Conservation (phyloP, 2,888 invertebrate genomes). For the Coleophora flavipennella region DNA sequence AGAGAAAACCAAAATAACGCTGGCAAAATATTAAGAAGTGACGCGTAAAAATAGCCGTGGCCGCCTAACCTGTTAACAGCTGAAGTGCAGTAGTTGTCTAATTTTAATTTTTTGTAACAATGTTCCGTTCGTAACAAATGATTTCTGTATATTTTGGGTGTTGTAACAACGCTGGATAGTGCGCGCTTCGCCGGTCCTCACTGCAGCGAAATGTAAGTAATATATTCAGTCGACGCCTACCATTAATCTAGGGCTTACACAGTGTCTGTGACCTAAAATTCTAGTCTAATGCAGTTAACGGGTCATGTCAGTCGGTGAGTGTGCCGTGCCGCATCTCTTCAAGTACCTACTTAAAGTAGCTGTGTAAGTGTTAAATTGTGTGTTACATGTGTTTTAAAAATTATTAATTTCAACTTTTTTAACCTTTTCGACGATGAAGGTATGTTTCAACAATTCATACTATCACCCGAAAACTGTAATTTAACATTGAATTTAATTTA, state of each 20-base stretch:
- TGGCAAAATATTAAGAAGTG: too few relatives aligned
- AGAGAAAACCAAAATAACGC: too few relatives aligned
- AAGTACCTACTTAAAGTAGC: conserved; percentile 31
- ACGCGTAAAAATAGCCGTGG: conserved; percentile 6
- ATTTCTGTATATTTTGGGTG: conserved; percentile 1
- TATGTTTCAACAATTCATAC: too few relatives aligned
- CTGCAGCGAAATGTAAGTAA: conserved; percentile 18
- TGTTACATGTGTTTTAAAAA: too few relatives aligned
- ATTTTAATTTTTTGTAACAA: conserved; percentile 2
- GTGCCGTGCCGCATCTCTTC: background rate
- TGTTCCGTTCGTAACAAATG: conserved; percentile 5
- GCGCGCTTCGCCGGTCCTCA: too few relatives aligned
- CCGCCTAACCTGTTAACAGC: conserved; percentile 7
- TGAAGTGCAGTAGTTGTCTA: conserved; percentile 4
- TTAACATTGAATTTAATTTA: too few relatives aligned
- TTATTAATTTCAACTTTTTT: too few relatives aligned
- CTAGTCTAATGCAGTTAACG: conserved; percentile 49
- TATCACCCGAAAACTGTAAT: too few relatives aligned
- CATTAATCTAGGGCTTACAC: conserved; percentile 23
- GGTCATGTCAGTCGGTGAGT: background rate
- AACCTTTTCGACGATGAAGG: too few relatives aligned
- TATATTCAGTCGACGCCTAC: conserved; percentile 12
- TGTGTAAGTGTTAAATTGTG: conserved; percentile 9
- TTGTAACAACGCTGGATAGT: background rate
- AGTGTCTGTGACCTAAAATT: conserved; percentile 49